Base-by-base conservation (phyloP, 2,797 vertebrate species). In the Eulemur albifrons region DNA sequence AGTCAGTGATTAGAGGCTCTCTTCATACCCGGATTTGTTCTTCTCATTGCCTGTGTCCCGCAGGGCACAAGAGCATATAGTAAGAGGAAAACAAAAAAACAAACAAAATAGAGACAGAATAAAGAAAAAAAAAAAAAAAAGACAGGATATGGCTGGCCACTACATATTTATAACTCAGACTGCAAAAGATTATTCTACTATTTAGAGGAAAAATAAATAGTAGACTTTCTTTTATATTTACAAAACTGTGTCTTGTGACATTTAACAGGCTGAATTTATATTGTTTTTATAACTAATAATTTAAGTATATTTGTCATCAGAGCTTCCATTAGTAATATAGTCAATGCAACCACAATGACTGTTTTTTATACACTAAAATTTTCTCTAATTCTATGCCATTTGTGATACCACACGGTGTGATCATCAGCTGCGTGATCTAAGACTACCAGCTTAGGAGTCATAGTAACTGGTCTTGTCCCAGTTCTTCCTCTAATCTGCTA, bases 201-300 rank as follows among this genome's bases (percentile, higher is more conserved):
- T 50, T 81, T 50, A 83, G 48, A 94, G 25, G 35, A 35, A 82
- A 82, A 91, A 54, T 87, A 15, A 63, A 35, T 20, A 40, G 35
- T 80, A 76, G 1, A 32, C 20, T 50, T 87, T 38, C 61, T 70
- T 84, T 65, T 80, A 27, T 76, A 63, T n/a, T 63, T 61, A 50
- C 1, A 77, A 80, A 76, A 76, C 2, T 82, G 9, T 59, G 35
- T 32, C 25, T 70, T 59, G n/a, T 63, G 67, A 30, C 5, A 54
- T 82, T 65, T 45, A 79, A 10, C 10, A 75, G 43, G 1, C 20
- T 90, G 52, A 94, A 88, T 88, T 84, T 59, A 59, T 23, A 21
- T 75, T 77, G 11, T 32, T n/a, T 90, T 77, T 89, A 38, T 63
- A 72, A 92, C 67, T 79, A 77, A 90, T 88, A 81, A 57, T 57